Percentiles rank a stretch among this genome's conserved stretches.
Conservation (phyloP, 1,140 invertebrate species). For the Latrodectus geometricus region DNA sequence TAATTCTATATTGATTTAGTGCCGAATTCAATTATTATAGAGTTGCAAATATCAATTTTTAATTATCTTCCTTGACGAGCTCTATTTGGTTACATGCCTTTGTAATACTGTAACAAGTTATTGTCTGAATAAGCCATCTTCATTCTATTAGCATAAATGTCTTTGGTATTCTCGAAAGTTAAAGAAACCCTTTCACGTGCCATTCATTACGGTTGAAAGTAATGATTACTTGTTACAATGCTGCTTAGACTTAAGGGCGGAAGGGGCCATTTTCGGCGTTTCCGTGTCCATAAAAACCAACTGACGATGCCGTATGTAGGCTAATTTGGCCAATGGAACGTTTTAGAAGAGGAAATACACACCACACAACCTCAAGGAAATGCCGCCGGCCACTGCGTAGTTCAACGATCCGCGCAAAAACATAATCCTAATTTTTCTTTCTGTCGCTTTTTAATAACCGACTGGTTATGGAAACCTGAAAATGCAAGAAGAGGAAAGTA, state of each 20-base stretch:
- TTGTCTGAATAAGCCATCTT: too few species aligned
- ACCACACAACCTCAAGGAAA: slow-evolving; percentile 16
- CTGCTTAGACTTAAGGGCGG: background rate
- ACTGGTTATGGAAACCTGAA: background rate
- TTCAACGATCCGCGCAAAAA: slow-evolving; percentile 33
- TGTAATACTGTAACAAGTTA: too few species aligned
- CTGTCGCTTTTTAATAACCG: slow-evolving; percentile 18
- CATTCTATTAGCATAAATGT: too few species aligned
- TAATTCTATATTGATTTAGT: too few species aligned
- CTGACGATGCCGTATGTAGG: slow-evolving; percentile 18
- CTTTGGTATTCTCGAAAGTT: too few species aligned
- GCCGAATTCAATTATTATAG: too few species aligned
- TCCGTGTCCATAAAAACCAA: slow-evolving; percentile 24
- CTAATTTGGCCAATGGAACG: slow-evolving; percentile 27
- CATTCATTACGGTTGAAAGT: too few species aligned
- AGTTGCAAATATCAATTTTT: too few species aligned
- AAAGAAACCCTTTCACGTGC: too few species aligned
- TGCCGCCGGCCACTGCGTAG: slow-evolving; percentile 5
- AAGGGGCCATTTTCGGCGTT: background rate
- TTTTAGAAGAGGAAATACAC: slow-evolving; percentile 17
- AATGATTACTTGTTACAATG: background rate
- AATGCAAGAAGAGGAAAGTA: background rate
- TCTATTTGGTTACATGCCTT: too few species aligned
- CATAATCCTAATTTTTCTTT: slow-evolving; percentile 17
- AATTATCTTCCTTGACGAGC: too few species aligned